phyloP scores from a whole-genome alignment of 2,113 vertebrate genomes.

The Mirounga angustirostris region DNA sequence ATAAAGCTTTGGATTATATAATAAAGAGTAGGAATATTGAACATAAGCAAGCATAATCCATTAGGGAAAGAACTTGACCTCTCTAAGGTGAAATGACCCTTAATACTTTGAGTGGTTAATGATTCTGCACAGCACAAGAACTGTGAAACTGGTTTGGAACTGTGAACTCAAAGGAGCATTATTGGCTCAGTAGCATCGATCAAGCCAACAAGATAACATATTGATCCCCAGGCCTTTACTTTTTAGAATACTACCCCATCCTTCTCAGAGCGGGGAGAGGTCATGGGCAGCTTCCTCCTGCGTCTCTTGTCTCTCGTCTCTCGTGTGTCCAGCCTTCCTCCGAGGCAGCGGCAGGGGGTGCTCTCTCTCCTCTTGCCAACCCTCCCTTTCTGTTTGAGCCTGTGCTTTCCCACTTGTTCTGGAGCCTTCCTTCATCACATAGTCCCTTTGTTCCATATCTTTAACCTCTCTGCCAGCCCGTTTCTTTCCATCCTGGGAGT shows the following conservation, averaged over 20 bases:
- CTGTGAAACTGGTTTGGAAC: background rate
- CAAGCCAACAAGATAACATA: background rate
- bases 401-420: background rate
- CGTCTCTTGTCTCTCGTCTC: fast-evolving
- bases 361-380: background rate
- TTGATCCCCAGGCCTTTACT: background rate
- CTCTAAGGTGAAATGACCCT: background rate
- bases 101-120: background rate
- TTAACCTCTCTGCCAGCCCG: background rate
- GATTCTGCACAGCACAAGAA: background rate
- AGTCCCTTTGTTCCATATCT: background rate
- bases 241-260: background rate
- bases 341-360: background rate
- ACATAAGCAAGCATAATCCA: background rate
- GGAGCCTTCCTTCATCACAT: background rate
- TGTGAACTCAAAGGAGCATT: background rate
- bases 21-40: background rate
- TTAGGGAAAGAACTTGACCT: background rate
- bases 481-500: background rate
- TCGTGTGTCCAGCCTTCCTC: background rate
- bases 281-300: background rate
- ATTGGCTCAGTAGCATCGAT: background rate
- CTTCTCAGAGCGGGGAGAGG: background rate
- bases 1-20: background rate
- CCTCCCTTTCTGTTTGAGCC: background rate